Percentiles rank a stretch among this genome's conserved stretches.
Evolutionary conservation across 2,113 vertebrate genomes (phyloP).

Genomic region (Alces alces): DNA sequence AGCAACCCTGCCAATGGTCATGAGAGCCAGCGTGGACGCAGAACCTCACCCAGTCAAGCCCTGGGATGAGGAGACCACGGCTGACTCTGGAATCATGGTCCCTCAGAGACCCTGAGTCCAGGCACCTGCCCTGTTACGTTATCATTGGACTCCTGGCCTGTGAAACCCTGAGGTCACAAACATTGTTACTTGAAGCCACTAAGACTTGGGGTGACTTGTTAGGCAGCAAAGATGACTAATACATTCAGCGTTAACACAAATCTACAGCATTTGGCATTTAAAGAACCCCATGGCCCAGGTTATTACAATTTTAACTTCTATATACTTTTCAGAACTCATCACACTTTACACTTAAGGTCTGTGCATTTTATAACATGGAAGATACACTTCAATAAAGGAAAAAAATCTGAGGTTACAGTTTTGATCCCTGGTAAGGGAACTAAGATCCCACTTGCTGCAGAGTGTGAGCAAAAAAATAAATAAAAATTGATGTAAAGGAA

Average conservation of each 20-base stretch:
- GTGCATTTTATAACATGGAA: neutral
- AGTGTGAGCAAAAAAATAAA: neutral
- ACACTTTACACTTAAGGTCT: neutral
- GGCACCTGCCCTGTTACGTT: neutral
- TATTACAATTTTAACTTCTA: neutral
- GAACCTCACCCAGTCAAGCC: accelerated
- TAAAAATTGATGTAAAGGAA: neutral
- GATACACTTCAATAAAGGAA: neutral
- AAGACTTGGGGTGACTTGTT: neutral
- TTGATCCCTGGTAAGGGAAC: neutral
- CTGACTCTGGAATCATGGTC: accelerated
- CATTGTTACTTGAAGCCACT: neutral
- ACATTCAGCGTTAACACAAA: neutral
- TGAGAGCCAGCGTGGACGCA: neutral
- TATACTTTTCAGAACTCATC: neutral
- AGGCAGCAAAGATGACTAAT: neutral
- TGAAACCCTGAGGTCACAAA: neutral
- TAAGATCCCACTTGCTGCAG: neutral
- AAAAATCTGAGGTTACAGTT: neutral
- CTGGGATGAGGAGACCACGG: neutral
- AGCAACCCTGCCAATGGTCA: neutral
- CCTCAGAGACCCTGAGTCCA: neutral
- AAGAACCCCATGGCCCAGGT: neutral
- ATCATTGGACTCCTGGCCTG: neutral
- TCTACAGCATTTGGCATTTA: neutral